phyloP scores from a whole-genome alignment of 2,113 vertebrate genomes.

The Marmota monax region DNA sequence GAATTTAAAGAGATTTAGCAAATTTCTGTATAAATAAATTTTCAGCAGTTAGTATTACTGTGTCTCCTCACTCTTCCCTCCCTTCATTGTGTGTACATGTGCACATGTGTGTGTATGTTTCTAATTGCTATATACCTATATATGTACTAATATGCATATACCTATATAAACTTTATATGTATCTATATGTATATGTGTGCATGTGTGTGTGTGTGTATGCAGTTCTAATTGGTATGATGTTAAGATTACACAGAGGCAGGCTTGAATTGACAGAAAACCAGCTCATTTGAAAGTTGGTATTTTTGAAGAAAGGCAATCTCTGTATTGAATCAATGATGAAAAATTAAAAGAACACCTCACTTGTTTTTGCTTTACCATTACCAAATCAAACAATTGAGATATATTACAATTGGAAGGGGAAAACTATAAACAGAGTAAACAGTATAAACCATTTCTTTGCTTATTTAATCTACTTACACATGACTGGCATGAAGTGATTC shows the following conservation, averaged over 20 bases:
- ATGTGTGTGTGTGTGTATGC: too few relatives aligned
- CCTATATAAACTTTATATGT: too few relatives aligned
- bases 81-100: neutral
- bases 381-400: neutral
- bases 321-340: neutral
- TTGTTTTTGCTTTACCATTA: neutral
- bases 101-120: too few relatives aligned
- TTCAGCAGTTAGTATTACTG: neutral
- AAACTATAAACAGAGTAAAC: neutral
- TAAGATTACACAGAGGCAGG: neutral
- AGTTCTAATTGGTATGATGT: neutral
- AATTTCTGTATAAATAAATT: neutral
- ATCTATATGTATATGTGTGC: too few relatives aligned
- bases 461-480: neutral
- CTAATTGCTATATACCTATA: too few relatives aligned
- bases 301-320: neutral
- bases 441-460: neutral
- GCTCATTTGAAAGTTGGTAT: neutral
- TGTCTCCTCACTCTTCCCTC: neutral
- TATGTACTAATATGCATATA: neutral
- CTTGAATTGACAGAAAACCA: neutral
- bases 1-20: neutral
- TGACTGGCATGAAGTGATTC: neutral
- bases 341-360: neutral
- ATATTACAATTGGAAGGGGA: neutral